Evolutionary conservation across 2,888 invertebrate species (phyloP).

Genomic region (Eustalomyia histrio): DNA sequence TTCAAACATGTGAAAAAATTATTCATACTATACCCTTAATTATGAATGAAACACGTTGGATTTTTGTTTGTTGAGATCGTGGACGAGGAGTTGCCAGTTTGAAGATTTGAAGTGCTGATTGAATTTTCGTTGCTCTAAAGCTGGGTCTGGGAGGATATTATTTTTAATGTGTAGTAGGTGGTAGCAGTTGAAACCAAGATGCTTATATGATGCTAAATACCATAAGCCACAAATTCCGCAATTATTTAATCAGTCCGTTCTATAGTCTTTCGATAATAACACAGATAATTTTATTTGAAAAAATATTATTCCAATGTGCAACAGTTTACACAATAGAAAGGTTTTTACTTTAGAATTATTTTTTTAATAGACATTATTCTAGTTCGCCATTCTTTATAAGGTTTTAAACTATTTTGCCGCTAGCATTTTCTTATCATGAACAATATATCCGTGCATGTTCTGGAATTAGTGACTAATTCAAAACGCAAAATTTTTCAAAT

Average conservation of each 20-base stretch:
- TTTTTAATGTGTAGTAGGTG: conserved; percentile 31
- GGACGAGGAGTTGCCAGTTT: conserved; percentile 31
- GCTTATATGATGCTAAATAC: conserved; percentile 11
- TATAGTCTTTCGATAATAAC: neutral
- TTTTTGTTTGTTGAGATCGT: conserved; percentile 29
- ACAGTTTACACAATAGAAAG: no score
- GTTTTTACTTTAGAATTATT: no score
- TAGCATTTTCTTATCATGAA: no score
- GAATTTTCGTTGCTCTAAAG: conserved; percentile 41
- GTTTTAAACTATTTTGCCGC: no score
- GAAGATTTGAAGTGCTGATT: conserved; percentile 43
- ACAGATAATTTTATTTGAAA: neutral
- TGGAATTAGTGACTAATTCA: no score
- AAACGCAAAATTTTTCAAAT: no score
- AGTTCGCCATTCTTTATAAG: no score
- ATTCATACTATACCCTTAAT: conserved; percentile 58
- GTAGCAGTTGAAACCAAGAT: conserved; percentile 22
- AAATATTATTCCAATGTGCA: no score
- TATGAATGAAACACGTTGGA: conserved; percentile 37
- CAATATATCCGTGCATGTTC: no score
- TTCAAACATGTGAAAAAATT: conserved; percentile 38
- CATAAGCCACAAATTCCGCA: neutral
- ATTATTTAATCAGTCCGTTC: neutral
- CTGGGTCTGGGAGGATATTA: conserved; percentile 24
- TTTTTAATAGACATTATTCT: no score